Evolutionary conservation across 23 tunicate species (phyloP).

Genomic region (Aplidium turbinatum): DNA sequence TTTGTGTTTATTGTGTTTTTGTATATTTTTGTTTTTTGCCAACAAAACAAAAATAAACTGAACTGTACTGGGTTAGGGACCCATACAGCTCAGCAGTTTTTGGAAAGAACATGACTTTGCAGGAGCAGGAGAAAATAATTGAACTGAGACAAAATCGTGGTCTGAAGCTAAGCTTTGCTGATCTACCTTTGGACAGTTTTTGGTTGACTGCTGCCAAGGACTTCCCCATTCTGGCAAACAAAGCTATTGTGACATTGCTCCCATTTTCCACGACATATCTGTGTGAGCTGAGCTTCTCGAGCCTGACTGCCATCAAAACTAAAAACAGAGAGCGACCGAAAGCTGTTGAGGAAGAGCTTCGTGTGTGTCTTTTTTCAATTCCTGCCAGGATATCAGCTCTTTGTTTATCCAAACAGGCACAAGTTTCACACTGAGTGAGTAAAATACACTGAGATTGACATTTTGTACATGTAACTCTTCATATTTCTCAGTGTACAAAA

Average conservation of each 20-base stretch:
- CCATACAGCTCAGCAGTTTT: too few species aligned
- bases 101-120: constrained; percentile 6
- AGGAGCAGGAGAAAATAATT: too few species aligned
- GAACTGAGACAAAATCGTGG: too few species aligned
- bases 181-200: too few species aligned
- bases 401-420: constrained; percentile 21
- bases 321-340: constrained; percentile 24
- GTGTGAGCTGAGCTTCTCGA: constrained; percentile 41
- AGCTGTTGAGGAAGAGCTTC: constrained; percentile 46
- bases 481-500: too few species aligned
- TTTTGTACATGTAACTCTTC: too few species aligned
- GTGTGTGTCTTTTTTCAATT: constrained; percentile 29
- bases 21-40: too few species aligned
- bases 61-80: too few species aligned
- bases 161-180: too few species aligned
- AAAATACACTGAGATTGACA: too few species aligned
- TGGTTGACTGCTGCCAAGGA: constrained; percentile 51
- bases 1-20: too few species aligned
- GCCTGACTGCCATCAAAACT: constrained; percentile 24
- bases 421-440: constrained; percentile 34
- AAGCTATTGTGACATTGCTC: constrained; percentile 47
- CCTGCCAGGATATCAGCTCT: constrained; percentile 36
- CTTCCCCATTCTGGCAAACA: constrained; percentile 51
- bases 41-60: too few species aligned
- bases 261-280: constrained; percentile 46